A percentile compares a stretch with the other conserved stretches of the same genome.
phyloP scores from a whole-genome alignment of 2,113 vertebrate species.

The Gymnobelideus leadbeateri region DNA sequence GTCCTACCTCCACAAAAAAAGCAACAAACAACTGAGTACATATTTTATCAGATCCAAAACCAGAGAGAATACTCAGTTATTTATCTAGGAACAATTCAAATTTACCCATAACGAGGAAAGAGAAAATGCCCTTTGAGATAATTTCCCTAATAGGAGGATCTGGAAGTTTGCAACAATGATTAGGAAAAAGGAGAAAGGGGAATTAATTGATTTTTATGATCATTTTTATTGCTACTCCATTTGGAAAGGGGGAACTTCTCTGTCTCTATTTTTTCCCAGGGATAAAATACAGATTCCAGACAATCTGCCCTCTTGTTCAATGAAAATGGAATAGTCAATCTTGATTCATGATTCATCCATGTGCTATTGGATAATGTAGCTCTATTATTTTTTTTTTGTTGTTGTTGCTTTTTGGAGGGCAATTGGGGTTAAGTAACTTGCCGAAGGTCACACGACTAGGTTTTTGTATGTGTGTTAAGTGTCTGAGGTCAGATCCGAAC shows the following conservation, averaged over 20 bases:
- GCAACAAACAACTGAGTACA: neutral
- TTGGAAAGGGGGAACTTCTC: neutral
- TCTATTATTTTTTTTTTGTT: conserved; percentile 2
- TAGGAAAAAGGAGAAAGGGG: neutral
- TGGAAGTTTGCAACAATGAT: neutral
- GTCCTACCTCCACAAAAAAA: neutral
- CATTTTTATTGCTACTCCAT: neutral
- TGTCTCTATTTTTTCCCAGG: conserved; percentile 20
- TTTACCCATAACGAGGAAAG: neutral
- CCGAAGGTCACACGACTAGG: too few species aligned
- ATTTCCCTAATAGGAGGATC: neutral
- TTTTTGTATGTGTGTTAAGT: too few species aligned
- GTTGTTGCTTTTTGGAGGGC: too few species aligned
- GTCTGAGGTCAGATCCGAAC: too few species aligned
- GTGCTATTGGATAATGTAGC: conserved; percentile 17
- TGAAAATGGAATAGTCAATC: conserved; percentile 31
- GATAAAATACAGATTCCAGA: conserved; percentile 33
- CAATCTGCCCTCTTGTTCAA: neutral
- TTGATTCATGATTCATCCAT: conserved; percentile 38
- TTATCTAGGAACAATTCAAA: neutral
- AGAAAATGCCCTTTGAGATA: neutral
- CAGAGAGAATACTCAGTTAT: neutral
- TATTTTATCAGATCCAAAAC: neutral
- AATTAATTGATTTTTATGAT: neutral
- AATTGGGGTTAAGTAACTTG: too few species aligned